Conservation (phyloP, 1,140 invertebrate genomes). For the Bombus superbus region DNA sequence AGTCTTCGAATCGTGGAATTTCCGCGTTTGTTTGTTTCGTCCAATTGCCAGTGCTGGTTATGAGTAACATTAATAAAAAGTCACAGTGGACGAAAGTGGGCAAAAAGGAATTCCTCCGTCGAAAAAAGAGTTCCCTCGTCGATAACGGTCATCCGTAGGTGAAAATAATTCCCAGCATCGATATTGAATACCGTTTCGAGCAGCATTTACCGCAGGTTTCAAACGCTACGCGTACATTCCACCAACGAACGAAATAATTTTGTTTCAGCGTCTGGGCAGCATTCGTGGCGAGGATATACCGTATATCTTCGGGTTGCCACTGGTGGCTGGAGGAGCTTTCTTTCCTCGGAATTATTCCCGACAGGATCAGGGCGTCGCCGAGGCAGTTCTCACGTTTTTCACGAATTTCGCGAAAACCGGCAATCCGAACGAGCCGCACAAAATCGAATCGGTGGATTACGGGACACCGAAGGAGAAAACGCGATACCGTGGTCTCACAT, state of each 20-base stretch:
- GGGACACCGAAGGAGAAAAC: constrained; percentile 85
- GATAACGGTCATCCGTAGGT: no score
- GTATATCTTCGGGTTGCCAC: constrained; percentile 93
- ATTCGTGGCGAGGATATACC: constrained; percentile 93
- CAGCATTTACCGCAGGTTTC: background rate
- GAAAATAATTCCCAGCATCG: background rate
- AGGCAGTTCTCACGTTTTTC: constrained; percentile 89
- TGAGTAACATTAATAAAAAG: no score
- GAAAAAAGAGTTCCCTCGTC: no score
- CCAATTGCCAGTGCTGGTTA: no score
- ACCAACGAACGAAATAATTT: constrained; percentile 5
- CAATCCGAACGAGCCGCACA: constrained; percentile 87
- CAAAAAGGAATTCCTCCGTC: no score
- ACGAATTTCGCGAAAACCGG: constrained; percentile 90
- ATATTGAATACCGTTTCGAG: background rate
- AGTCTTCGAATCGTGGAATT: no score
- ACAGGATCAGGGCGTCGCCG: constrained; percentile 89
- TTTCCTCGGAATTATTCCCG: constrained; percentile 89
- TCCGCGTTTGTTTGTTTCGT: no score
- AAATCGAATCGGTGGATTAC: constrained; percentile 83
- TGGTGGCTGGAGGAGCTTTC: constrained; percentile 87
- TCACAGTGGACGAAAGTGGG: no score
- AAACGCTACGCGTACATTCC: background rate
- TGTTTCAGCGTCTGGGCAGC: constrained; percentile 88
- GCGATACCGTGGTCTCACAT: constrained; percentile 84